Evolutionary conservation across 2,797 vertebrate species (phyloP), one percentile per base, ranked within the genome.

Genomic region (Pseudochirops cupreus): DNA sequence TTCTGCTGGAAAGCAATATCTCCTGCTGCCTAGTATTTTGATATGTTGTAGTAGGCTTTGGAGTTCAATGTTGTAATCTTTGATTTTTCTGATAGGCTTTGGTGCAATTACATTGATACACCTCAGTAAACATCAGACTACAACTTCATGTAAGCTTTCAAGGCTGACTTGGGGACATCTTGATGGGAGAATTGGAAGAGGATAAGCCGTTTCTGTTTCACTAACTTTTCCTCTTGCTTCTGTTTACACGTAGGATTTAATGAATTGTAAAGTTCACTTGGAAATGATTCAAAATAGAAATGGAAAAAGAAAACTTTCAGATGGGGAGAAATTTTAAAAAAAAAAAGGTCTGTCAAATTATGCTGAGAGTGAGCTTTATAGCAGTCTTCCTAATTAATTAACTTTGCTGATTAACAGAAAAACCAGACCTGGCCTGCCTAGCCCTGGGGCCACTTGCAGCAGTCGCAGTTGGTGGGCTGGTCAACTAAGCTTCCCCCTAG

Each of bases 1-100:
- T 96, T 96, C 11, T 0, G 74, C 96, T 96, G 92, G 95, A 97
- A 97, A 95, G 95, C 93, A 94, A 95, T 94, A 89, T 91, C 93
- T 97, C 55, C 55, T 82, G 91, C 87, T 93, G 89, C 93, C 94
- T 94, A 74, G 87, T 95, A 67, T 94, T 97, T 97, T 96, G 96
- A 87, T 95, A 95, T 94, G 90, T 67, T 96, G 93, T 95, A 95
- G 93, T 97, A 91, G 12, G 54, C 82, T 96, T 92, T 95, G 93
- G 94, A 93, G 91, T 90, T 82, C 96, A 56, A 95, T 29, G 92
- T 59, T 92, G 95, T 95, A 94, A 97, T 97, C 94, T 95, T 92
- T 74, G 31, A 91, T 95, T 97, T 90, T 93, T 97, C 59, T 87
- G 95, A 93, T 92, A 94, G 94, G 55, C 82, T 95, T 53, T 90